These are phyloP conservation scores for Sander vitreus DNA, from an alignment of 2,113 vertebrate species.

Conservation along the genomic window DNA sequence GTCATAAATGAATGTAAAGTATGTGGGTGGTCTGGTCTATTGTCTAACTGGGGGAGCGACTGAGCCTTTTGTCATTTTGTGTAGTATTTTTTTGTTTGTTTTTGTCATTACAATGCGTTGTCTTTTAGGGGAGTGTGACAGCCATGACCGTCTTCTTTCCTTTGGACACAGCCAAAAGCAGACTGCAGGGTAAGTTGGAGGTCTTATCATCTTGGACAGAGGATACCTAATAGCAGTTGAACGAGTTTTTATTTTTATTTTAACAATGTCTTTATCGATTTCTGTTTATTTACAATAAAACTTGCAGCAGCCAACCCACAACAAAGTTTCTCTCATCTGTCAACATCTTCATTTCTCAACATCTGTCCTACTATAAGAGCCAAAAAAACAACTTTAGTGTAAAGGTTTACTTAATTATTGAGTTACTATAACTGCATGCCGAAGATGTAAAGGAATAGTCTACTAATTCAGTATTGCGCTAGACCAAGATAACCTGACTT, in stretches of 20 bases:
- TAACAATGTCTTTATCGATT: too few species aligned
- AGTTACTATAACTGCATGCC: neutral
- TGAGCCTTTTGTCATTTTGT: neutral
- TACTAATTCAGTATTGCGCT: neutral
- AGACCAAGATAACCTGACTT: neutral
- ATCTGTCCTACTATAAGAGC: too few species aligned
- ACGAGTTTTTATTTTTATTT: neutral
- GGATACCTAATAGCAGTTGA: constrained; percentile 17
- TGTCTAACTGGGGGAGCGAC: too few species aligned
- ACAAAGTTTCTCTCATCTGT: too few species aligned
- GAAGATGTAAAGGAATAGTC: neutral
- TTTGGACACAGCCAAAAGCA: constrained; percentile 87
- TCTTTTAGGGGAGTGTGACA: constrained; percentile 83
- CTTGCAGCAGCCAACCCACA: too few species aligned
- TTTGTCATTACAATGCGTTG: neutral
- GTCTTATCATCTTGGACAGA: constrained; percentile 13
- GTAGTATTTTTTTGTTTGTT: neutral
- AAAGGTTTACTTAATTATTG: neutral
- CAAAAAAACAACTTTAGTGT: neutral
- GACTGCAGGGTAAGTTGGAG: constrained; percentile 84
- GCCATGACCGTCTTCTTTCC: constrained; percentile 87
- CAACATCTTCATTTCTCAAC: too few species aligned
- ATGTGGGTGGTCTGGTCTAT: fast-evolving
- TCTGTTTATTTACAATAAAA: too few species aligned
- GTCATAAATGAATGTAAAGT: neutral